Conservation (phyloP, 2,797 vertebrate species). For the Sibirionetta formosa region DNA sequence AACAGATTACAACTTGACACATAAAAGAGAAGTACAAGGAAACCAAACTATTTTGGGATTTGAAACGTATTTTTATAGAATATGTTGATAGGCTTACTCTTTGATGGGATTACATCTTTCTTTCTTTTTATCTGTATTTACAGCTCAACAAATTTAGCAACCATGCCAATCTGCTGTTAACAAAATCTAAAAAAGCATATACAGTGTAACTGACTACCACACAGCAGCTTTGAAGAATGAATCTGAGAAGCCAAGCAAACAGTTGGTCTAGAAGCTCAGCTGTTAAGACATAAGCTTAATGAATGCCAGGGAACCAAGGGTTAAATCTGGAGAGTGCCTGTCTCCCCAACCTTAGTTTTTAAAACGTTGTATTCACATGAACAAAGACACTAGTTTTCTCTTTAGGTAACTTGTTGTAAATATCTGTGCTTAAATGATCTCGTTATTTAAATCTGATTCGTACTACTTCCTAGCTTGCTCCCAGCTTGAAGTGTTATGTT, state of each 20-base stretch:
- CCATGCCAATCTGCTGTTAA: background rate
- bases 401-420: background rate
- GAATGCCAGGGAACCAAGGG: constrained; percentile 11
- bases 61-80: constrained; percentile 10
- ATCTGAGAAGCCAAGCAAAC: constrained; percentile 12
- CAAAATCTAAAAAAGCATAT: constrained; percentile 12
- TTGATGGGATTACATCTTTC: background rate
- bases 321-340: background rate
- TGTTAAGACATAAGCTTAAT: constrained; percentile 26
- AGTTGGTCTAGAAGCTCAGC: constrained; percentile 57
- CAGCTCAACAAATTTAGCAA: constrained; percentile 19
- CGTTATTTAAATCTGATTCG: constrained; percentile 2
- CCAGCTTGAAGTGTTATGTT: background rate
- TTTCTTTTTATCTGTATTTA: background rate
- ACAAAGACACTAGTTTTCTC: background rate
- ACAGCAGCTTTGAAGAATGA: constrained; percentile 36
- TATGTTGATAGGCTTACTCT: constrained; percentile 14
- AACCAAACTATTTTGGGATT: background rate
- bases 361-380: background rate
- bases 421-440: background rate
- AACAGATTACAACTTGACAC: background rate
- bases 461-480: background rate
- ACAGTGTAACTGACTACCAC: background rate
- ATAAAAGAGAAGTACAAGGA: background rate
- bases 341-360: background rate